A percentile compares a stretch with the other conserved stretches of the same genome.
Evolutionary conservation across 2,888 invertebrate species (phyloP).

Genomic region (Callinectes sapidus): DNA sequence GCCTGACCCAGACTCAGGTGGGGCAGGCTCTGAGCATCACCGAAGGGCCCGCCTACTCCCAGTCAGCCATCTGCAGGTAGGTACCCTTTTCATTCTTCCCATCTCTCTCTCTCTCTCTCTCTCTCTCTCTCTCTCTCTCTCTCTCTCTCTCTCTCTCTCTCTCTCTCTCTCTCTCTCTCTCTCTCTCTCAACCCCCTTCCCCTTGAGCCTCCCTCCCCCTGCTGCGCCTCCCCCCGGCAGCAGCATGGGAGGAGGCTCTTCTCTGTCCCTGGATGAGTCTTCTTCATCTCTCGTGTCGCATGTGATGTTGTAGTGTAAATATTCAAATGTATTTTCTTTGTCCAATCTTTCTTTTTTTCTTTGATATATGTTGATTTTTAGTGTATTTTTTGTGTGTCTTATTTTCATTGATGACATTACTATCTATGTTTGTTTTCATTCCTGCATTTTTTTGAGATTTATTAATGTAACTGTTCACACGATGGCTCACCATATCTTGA

Average conservation of each 20-base stretch:
- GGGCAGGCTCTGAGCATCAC: constrained; percentile 97
- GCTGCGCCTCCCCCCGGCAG: constrained; percentile 17
- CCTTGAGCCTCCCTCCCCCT: neutral
- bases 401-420: neutral
- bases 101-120: neutral
- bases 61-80: constrained; percentile 99
- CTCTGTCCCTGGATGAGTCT: neutral
- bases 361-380: constrained; percentile 34
- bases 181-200: neutral
- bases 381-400: constrained; percentile 17
- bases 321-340: constrained; percentile 29
- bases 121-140: neutral
- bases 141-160: constrained; percentile 14
- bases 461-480: constrained; percentile 14
- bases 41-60: constrained; percentile 98
- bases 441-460: constrained; percentile 16
- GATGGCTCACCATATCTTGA: constrained; percentile 22
- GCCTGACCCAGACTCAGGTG: constrained; percentile 95
- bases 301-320: constrained; percentile 51
- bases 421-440: constrained; percentile 3
- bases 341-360: neutral
- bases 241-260: neutral
- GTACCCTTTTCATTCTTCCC: constrained; percentile 72
- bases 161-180: neutral
- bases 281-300: constrained; percentile 51